Conservation (phyloP, 2,113 vertebrate genomes). For the Cheirogaleus medius region DNA sequence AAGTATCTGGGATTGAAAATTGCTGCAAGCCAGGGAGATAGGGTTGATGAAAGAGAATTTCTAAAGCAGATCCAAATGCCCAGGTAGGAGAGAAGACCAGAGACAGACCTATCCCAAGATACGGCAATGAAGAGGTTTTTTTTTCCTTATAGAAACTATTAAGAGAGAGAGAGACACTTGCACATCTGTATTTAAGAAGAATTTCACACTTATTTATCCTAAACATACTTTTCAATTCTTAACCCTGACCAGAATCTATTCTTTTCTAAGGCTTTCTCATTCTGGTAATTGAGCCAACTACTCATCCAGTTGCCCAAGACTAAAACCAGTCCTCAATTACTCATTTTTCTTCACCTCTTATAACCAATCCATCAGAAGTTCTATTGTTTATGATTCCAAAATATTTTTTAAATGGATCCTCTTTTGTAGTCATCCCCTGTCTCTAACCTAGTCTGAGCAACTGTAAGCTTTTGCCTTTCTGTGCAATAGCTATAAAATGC, state of each 20-base stretch:
- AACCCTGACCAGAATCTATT: neutral
- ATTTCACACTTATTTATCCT: neutral
- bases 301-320: neutral
- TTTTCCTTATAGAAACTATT: neutral
- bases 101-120: neutral
- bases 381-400: neutral
- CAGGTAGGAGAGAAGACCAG: neutral
- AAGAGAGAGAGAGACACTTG: neutral
- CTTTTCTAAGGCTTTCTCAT: neutral
- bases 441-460: neutral
- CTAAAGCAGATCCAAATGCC: neutral
- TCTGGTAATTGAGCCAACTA: neutral
- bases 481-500: neutral
- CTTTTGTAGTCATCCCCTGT: neutral
- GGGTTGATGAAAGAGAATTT: neutral
- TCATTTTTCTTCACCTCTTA: neutral
- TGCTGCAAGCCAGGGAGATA: neutral
- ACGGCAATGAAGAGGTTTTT: neutral
- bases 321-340: neutral
- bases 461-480: neutral
- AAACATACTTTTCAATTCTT: neutral
- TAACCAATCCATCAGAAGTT: neutral
- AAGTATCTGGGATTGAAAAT: neutral
- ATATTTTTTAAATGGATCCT: neutral
- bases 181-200: neutral